Evolutionary conservation across 2,113 vertebrate genomes (phyloP).

Genomic region (Prolemur simus): DNA sequence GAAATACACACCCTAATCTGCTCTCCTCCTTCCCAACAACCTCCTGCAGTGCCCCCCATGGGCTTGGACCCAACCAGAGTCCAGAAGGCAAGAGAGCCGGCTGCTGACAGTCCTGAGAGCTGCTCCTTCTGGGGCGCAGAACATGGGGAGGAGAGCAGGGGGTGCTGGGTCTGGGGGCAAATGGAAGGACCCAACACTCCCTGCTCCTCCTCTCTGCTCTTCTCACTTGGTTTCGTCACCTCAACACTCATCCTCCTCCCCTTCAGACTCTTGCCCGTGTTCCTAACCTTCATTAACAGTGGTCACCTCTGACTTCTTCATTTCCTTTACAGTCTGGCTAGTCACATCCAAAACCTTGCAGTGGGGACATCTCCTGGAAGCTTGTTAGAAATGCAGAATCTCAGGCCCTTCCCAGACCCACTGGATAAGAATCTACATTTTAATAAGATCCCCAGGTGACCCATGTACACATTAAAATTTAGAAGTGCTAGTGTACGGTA

Average conservation of each 20-base stretch:
- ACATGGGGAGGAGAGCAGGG: neutral
- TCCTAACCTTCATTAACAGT: neutral
- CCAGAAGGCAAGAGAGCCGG: neutral
- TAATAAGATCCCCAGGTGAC: neutral
- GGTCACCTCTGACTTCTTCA: neutral
- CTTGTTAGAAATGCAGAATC: neutral
- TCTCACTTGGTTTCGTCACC: neutral
- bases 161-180: too few species aligned
- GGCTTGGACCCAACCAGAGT: neutral
- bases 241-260: neutral
- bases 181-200: neutral
- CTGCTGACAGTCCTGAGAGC: neutral
- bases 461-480: neutral
- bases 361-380: neutral
- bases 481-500: neutral
- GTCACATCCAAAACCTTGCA: neutral
- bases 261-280: neutral
- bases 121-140: neutral
- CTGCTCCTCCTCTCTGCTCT: neutral
- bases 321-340: neutral
- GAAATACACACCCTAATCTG: neutral
- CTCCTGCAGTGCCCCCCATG: neutral
- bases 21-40: neutral
- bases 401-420: neutral
- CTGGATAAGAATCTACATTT: neutral